Evolutionary conservation across 2,888 invertebrate genomes (phyloP).

Genomic region (Incurvaria masculella): DNA sequence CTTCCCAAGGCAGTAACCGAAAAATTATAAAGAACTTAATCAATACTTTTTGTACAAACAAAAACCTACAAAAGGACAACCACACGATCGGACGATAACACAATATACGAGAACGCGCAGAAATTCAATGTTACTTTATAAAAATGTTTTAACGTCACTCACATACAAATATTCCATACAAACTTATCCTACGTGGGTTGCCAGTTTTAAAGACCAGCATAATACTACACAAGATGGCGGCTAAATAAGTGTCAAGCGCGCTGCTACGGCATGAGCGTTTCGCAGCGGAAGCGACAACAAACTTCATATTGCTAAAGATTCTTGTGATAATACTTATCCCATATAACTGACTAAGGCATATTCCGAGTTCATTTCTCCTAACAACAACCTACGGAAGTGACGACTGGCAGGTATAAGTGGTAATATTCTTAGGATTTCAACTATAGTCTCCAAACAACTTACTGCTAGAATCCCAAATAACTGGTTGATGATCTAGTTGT

Average conservation of each 20-base stretch:
- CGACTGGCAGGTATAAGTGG: too few relatives aligned
- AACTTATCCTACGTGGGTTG: constrained; percentile 12
- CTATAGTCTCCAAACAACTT: too few relatives aligned
- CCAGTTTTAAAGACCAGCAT: neutral
- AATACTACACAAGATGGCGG: constrained; percentile 1
- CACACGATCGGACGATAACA: constrained; percentile 32
- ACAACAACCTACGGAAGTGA: too few relatives aligned
- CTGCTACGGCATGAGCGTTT: neutral
- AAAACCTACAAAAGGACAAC: constrained; percentile 50
- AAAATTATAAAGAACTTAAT: constrained; percentile 34
- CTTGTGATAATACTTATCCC: neutral
- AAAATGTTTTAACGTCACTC: constrained; percentile 41
- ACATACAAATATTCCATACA: constrained; percentile 50
- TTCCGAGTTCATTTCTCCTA: constrained; percentile 24
- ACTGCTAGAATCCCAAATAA: too few relatives aligned
- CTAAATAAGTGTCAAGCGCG: neutral
- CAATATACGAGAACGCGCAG: constrained; percentile 43
- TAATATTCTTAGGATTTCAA: too few relatives aligned
- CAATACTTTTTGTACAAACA: constrained; percentile 33
- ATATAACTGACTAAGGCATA: neutral
- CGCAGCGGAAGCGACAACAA: neutral
- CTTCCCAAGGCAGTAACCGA: constrained; percentile 30
- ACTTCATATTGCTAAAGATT: neutral
- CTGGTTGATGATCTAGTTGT: too few relatives aligned
- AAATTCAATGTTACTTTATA: constrained; percentile 36